Conservation (phyloP, 2,888 invertebrate genomes). For the Gibbula magus region DNA sequence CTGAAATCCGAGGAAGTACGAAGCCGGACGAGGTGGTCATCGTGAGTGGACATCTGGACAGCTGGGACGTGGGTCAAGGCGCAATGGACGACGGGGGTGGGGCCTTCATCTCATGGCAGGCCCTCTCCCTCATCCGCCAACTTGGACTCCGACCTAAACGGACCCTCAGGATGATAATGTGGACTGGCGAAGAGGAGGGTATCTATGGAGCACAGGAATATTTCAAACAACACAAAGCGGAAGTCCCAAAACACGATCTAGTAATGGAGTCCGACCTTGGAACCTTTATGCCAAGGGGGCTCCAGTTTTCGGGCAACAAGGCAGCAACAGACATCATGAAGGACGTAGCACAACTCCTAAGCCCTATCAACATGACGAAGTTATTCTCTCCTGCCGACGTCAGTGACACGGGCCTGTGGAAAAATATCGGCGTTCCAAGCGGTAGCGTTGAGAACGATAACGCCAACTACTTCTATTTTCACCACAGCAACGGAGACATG, state of each 20-base stretch:
- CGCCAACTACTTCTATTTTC: constrained; percentile 85
- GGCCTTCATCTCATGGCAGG: constrained; percentile 86
- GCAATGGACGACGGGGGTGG: constrained; percentile 91
- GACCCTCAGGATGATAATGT: constrained; percentile 85
- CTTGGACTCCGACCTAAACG: constrained; percentile 82
- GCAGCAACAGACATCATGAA: constrained; percentile 77
- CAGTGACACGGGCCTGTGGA: constrained; percentile 83
- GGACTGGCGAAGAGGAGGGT: constrained; percentile 82
- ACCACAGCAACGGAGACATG: constrained; percentile 86
- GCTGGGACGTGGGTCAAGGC: constrained; percentile 91
- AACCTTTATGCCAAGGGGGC: constrained; percentile 84
- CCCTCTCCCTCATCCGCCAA: constrained; percentile 81
- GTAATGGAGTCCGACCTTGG: constrained; percentile 90
- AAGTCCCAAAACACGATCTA: constrained; percentile 82
- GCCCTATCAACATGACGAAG: constrained; percentile 82
- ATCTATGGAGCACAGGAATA: constrained; percentile 39
- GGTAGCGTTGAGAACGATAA: constrained; percentile 83
- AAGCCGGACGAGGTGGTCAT: constrained; percentile 79
- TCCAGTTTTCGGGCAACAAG: constrained; percentile 78
- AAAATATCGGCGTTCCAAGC: constrained; percentile 82
- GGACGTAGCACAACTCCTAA: constrained; percentile 82
- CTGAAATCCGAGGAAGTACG: constrained; percentile 57
- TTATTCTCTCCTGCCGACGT: constrained; percentile 78
- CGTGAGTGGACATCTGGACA: constrained; percentile 89
- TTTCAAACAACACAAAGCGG: constrained; percentile 62